phyloP scores from a whole-genome alignment of 2,797 vertebrate species.

The Atherinosoma microstoma region DNA sequence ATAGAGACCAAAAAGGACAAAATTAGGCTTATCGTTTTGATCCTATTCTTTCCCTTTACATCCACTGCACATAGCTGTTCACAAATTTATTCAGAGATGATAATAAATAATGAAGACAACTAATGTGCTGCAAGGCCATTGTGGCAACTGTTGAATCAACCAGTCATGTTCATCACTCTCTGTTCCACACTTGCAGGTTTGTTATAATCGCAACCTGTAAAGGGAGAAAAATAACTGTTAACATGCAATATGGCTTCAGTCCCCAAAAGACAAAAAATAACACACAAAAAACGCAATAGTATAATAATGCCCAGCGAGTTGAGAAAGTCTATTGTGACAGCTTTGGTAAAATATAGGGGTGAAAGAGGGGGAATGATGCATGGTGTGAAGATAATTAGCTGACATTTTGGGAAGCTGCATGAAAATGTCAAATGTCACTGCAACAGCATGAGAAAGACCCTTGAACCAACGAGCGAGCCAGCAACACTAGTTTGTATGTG shows the following conservation, averaged over 20 bases:
- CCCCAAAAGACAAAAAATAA: background rate
- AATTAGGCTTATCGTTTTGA: conserved; percentile 27
- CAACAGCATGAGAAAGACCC: conserved; percentile 53
- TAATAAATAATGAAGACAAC: conserved; percentile 27
- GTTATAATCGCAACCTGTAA: conserved; percentile 54
- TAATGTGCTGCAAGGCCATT: conserved; percentile 33
- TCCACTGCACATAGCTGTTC: conserved; percentile 38
- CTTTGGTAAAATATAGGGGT: conserved; percentile 33
- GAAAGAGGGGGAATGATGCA: conserved; percentile 38
- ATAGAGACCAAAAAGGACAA: background rate
- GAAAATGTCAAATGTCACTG: conserved; percentile 70
- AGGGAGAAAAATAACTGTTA: conserved; percentile 1
- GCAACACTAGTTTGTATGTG: conserved; percentile 29
- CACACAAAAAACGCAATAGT: background rate
- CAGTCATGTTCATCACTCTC: conserved; percentile 41
- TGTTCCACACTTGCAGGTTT: conserved; percentile 34
- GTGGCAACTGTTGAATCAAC: conserved; percentile 47
- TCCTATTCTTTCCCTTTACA: conserved; percentile 41
- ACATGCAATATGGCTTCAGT: background rate
- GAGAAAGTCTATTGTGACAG: conserved; percentile 23
- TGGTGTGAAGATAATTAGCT: conserved; percentile 71
- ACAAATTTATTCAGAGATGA: conserved; percentile 37
- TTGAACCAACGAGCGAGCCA: conserved; percentile 48
- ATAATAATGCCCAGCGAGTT: conserved; percentile 1
- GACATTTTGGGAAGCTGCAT: conserved; percentile 72